Evolutionary conservation across 2,113 vertebrate genomes (phyloP), one percentile per base, ranked within the genome.

Genomic region (Hippoglossus stenolepis): DNA sequence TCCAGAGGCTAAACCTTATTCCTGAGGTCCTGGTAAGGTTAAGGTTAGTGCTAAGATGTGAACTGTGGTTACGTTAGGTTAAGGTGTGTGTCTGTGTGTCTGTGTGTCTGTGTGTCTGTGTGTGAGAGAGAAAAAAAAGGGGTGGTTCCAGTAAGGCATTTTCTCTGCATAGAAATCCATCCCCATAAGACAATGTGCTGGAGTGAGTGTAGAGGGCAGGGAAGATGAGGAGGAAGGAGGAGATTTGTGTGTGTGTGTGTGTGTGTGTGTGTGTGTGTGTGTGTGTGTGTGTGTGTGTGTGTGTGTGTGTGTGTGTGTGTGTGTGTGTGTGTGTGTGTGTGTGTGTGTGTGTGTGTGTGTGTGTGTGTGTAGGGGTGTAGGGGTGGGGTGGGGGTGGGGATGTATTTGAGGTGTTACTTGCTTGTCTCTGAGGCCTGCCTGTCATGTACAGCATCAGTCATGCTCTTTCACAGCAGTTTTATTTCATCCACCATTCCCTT

Each of bases 361-460:
- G 59, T 31, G 13, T 13, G 20, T 23, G 70, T 49, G 20, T 67
- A 49, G 14, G 18, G 11, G 13, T 24, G 47, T 70, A 18, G 10
- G 43, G 51, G 59, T 49, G 13, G 7, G 5, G 20, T 11, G 15
- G 23, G 26, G 1, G 14, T 23, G 51, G 51, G 38, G 61, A 6
- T 8, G 6, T 2, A 10, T n/a, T 0, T 31, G 59, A 90, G 90
- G 89, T 90, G 89, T 89, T 87, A 67, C 82, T 79, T 73, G 73
- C 84, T 71, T 66, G 87, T 93, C 90, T 93, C 90, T 70, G 65
- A 88, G 89, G 89, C 83, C 87, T 64, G 87, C 84, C 89, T 93
- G 91, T 90, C 92, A 90, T 93, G 93, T 92, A 91, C 85, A 75
- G 87, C 91, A 94, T 94, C 91, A 92, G 84, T 94, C 93, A 93